A percentile compares a stretch with the other conserved stretches of the same genome.
Evolutionary conservation across 2,113 vertebrate species (phyloP).

Genomic region (Ameiurus melas): DNA sequence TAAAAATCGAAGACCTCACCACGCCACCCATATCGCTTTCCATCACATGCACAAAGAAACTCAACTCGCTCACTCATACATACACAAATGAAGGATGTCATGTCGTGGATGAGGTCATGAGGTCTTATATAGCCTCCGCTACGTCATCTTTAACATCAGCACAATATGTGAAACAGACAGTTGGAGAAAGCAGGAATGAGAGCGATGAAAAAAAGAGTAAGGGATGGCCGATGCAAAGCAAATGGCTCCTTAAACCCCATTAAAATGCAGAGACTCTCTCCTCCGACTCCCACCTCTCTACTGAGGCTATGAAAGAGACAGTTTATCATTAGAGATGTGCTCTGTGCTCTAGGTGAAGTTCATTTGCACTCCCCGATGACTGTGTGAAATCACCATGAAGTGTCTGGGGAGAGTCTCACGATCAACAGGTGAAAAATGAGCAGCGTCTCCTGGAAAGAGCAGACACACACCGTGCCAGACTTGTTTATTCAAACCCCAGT

Average conservation of each 20-base stretch:
- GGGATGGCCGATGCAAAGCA: neutral
- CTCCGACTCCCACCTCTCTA: neutral
- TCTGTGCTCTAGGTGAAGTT: conserved; percentile 10
- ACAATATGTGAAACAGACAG: neutral
- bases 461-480: neutral
- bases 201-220: neutral
- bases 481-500: conserved; percentile 14
- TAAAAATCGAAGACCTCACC: neutral
- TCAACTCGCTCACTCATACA: too few relatives aligned
- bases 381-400: conserved; percentile 19
- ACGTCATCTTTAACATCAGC: neutral
- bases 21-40: neutral
- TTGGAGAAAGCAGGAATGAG: neutral
- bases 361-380: neutral
- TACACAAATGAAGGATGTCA: neutral
- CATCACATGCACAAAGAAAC: neutral
- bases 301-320: neutral
- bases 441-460: neutral
- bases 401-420: conserved; percentile 22
- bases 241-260: conserved; percentile 13
- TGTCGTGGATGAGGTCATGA: neutral
- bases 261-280: conserved; percentile 17
- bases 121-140: neutral
- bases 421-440: conserved; percentile 38
- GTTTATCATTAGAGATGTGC: conserved; percentile 6